phyloP scores from a whole-genome alignment of 2,113 vertebrate genomes.

The Lophius piscatorius region DNA sequence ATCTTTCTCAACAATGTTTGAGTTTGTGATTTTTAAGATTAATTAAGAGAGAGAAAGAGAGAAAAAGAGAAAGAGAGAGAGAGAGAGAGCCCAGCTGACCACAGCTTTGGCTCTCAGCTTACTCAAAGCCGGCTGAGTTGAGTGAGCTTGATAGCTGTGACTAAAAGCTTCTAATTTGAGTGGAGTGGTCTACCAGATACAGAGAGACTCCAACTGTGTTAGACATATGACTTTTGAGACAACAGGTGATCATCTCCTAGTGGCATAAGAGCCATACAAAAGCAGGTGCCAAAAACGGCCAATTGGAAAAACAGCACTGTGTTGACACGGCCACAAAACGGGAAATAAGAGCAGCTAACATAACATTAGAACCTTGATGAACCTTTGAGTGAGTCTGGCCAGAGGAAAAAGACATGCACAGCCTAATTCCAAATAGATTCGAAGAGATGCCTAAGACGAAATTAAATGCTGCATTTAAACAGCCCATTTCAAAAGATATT shows the following conservation, averaged over 20 bases:
- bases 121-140: slow-evolving; percentile 37
- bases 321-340: slow-evolving; percentile 1
- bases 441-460: no score
- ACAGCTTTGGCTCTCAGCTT: slow-evolving; percentile 44
- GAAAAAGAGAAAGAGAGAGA: no score
- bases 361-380: no score
- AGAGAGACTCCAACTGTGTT: slow-evolving; percentile 20
- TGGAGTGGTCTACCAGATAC: no score
- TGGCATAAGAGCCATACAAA: slow-evolving; percentile 6
- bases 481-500: no score
- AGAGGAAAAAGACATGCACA: no score
- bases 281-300: slow-evolving; percentile 24
- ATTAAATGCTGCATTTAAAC: no score
- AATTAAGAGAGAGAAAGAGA: no score
- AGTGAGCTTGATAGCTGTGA: slow-evolving; percentile 64
- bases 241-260: slow-evolving; percentile 21
- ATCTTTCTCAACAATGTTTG: slow-evolving; percentile 54
- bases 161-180: slow-evolving; percentile 73
- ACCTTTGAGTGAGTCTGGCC: background rate
- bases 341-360: slow-evolving; percentile 1
- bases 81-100: slow-evolving; percentile 36
- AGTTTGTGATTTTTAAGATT: no score
- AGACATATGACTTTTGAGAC: slow-evolving; percentile 34
- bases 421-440: no score
- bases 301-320: slow-evolving; percentile 20